phyloP scores from a whole-genome alignment of 2,888 invertebrate species.

The Nasonovia ribisnigri region DNA sequence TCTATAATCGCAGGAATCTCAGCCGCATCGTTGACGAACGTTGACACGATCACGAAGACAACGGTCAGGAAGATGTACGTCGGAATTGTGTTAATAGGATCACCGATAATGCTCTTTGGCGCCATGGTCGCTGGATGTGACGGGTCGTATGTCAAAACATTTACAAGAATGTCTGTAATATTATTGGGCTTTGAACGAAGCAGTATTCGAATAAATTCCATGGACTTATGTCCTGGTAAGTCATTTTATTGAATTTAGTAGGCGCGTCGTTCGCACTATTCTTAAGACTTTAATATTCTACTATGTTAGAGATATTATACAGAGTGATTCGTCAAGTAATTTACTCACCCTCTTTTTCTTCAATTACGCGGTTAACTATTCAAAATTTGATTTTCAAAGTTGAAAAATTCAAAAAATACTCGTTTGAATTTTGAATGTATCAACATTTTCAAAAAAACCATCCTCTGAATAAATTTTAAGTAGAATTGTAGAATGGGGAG shows the following conservation, averaged over 20 bases:
- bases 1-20: background rate
- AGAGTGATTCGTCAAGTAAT: too few relatives aligned
- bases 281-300: too few relatives aligned
- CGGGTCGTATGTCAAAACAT: background rate
- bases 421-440: too few relatives aligned
- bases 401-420: too few relatives aligned
- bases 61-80: constrained; percentile 19
- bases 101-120: constrained; percentile 41
- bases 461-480: too few relatives aligned
- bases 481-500: too few relatives aligned
- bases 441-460: too few relatives aligned
- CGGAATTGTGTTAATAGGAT: constrained; percentile 2
- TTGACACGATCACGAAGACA: background rate
- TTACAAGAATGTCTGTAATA: background rate
- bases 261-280: too few relatives aligned
- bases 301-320: too few relatives aligned
- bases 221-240: constrained; percentile 50
- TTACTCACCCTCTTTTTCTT: too few relatives aligned
- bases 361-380: too few relatives aligned
- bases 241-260: background rate
- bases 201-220: constrained; percentile 49
- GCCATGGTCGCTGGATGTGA: background rate
- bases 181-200: constrained; percentile 40
- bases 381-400: too few relatives aligned
- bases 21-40: background rate